These are phyloP conservation scores for Papilio demoleus DNA, from an alignment of 2,888 invertebrate genomes.

Conservation along the genomic window DNA sequence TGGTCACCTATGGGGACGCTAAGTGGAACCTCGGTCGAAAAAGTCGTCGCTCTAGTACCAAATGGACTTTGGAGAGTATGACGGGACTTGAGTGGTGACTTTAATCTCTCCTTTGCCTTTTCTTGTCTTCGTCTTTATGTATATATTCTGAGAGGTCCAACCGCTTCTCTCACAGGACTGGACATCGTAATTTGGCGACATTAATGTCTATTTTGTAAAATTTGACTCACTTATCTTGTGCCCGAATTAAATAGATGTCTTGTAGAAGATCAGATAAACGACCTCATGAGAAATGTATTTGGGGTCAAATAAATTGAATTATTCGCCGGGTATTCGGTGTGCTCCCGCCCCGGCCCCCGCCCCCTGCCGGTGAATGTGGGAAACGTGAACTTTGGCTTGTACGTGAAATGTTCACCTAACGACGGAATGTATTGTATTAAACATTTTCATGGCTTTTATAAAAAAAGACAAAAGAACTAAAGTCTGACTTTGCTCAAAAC, in stretches of 20 bases:
- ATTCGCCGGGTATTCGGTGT: neutral
- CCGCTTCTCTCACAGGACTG: no score
- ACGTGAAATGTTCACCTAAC: neutral
- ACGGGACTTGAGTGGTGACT: no score
- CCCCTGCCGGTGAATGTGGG: neutral
- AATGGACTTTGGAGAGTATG: no score
- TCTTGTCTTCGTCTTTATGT: no score
- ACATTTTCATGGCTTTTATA: neutral
- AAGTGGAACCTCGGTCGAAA: no score
- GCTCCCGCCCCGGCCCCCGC: neutral
- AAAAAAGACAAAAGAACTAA: neutral
- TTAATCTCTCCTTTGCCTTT: no score
- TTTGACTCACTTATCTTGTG: neutral
- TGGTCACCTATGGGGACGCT: no score
- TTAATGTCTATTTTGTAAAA: neutral
- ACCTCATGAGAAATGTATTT: constrained; percentile 4
- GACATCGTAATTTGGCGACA: no score
- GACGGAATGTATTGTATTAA: neutral
- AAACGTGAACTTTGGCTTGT: neutral
- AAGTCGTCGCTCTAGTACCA: no score
- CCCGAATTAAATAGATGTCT: neutral
- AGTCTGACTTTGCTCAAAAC: neutral
- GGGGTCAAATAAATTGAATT: constrained; percentile 10
- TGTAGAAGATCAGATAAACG: neutral
- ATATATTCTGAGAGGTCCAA: no score